Percentiles rank a stretch among this genome's conserved stretches.
phyloP scores from a whole-genome alignment of 2,797 vertebrate genomes.

The Xenentodon cancila region DNA sequence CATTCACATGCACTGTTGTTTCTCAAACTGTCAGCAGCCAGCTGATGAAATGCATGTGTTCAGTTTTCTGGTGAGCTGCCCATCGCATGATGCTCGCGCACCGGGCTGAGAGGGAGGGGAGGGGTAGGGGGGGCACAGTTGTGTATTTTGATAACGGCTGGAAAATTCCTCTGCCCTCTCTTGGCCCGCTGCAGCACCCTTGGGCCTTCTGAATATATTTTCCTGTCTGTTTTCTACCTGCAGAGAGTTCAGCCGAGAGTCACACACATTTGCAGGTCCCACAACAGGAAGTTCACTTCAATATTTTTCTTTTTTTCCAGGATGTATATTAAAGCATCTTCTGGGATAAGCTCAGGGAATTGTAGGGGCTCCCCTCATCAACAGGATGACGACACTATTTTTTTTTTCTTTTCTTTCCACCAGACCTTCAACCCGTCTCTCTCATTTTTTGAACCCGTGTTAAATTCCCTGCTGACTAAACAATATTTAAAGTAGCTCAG shows the following conservation, averaged over 20 bases:
- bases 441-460: constrained; percentile 20
- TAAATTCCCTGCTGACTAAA: constrained; percentile 53
- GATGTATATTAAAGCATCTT: constrained; percentile 66
- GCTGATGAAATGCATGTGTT: constrained; percentile 42
- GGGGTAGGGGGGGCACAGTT: constrained; percentile 23
- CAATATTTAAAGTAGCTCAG: constrained; percentile 40
- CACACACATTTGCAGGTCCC: constrained; percentile 29
- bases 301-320: constrained; percentile 51
- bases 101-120: constrained; percentile 7
- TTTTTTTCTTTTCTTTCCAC: constrained; percentile 30
- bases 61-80: constrained; percentile 33
- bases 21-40: constrained; percentile 58
- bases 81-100: constrained; percentile 48
- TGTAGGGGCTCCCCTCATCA: constrained; percentile 63
- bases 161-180: constrained; percentile 62
- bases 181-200: constrained; percentile 35
- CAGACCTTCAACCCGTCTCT: constrained; percentile 24
- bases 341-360: constrained; percentile 55
- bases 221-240: constrained; percentile 38
- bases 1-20: constrained; percentile 45
- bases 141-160: constrained; percentile 65
- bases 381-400: constrained; percentile 65
- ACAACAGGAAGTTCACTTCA: constrained; percentile 63
- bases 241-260: constrained; percentile 58
- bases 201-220: constrained; percentile 30